These are phyloP conservation scores for Megalurothrips usitatus DNA, from an alignment of 2,888 invertebrate species.

Conservation along the genomic window DNA sequence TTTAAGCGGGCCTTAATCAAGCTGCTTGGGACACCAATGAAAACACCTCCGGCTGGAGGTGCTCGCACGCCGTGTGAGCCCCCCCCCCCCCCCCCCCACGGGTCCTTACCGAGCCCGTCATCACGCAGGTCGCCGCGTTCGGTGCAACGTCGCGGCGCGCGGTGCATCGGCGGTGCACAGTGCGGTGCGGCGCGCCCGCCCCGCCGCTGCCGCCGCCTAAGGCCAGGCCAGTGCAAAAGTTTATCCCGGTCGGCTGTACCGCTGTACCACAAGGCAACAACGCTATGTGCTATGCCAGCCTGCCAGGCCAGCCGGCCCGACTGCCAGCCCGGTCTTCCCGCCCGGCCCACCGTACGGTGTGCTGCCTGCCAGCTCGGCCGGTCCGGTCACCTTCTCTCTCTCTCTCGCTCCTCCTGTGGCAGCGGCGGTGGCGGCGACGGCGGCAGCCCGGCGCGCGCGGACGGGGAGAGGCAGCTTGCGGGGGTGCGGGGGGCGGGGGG, in stretches of 20 bases:
- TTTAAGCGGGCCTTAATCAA: too few relatives aligned
- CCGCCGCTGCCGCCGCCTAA: too few relatives aligned
- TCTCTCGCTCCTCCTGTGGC: neutral
- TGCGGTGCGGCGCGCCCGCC: neutral
- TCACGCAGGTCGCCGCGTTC: too few relatives aligned
- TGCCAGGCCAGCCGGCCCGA: neutral
- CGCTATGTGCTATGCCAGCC: neutral
- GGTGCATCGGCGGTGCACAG: neutral
- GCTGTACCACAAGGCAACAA: conserved; percentile 11
- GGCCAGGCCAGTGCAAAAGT: neutral
- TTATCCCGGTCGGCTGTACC: neutral
- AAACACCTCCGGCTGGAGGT: too few relatives aligned
- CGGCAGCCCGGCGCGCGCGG: neutral
- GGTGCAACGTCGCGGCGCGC: too few relatives aligned
- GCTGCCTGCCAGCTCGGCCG: conserved; percentile 8
- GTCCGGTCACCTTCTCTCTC: neutral
- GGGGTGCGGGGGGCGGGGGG: neutral
- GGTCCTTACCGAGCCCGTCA: too few relatives aligned
- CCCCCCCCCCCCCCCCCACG: too few relatives aligned
- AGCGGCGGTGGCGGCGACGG: conserved; percentile 5
- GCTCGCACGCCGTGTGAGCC: too few relatives aligned
- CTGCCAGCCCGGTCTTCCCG: neutral
- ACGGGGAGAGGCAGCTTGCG: neutral
- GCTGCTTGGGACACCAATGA: too few relatives aligned
- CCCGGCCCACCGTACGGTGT: conserved; percentile 10